Base-by-base conservation (phyloP, 2,797 vertebrate species). In the Setipinna tenuifilis region DNA sequence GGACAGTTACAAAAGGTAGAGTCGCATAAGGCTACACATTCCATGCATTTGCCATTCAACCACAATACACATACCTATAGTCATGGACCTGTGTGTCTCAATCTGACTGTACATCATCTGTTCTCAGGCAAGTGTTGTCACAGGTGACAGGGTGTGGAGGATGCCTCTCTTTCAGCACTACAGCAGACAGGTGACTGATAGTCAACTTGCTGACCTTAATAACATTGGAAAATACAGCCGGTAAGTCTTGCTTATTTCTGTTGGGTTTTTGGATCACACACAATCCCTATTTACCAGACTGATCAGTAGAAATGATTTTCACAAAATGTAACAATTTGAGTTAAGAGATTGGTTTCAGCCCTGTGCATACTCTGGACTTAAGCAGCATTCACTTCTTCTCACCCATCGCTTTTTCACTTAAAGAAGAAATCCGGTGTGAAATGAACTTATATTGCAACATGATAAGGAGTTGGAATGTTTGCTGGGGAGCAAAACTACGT, bases 111-210 rank as follows among this genome's bases (percentile, higher is more conserved):
- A 81, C 75, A 14, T 82, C 12, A 41, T 88, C 87, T 65, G 61
- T 65, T 41, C 50, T 62, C 89, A 99, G 98, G 98, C 98, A 57
- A 98, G 98, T 86, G 85, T 98, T 88, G 92, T 97, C 88, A 99
- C 98, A 4, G 98, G 98, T 65, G 98, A 99, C 94, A 94, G 98
- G 88, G 96, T 99, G 83, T 99, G 98, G 98, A 96, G 98, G 89
- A 99, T 99, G 98, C 98, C 98, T 86, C 96, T 99, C 86, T 99
- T 97, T 92, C 95, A 99, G 80, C 98, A 99, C 91, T 99, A 99
- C 89, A 97, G 96, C 85, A 96, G 91, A 92, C 98, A 99, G 93
- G 93, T 99, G 85, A 96, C 96, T 71, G 98, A 99, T 59, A 94
- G 96, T 87, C 96, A 97, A 80, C 96, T 99, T 88, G 98, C 98